These are phyloP conservation scores for Hydractinia echinata DNA, from an alignment of 30 jellyfish, hydroid and myxozoan species.

Conservation along the genomic window DNA sequence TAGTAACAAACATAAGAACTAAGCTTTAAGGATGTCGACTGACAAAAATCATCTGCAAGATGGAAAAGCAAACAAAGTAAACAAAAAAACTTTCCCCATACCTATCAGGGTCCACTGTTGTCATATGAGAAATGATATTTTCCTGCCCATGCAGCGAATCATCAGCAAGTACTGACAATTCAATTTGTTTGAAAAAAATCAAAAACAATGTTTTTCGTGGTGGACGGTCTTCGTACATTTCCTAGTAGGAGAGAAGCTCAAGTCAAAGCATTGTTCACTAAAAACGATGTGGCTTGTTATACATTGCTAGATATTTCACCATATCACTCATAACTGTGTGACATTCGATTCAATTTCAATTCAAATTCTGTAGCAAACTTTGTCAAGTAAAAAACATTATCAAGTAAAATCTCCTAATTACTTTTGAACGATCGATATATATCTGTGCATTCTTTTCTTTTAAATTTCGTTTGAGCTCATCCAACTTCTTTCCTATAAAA, in stretches of 20 bases:
- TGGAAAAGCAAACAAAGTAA: not conserved
- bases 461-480: slow-evolving; percentile 57
- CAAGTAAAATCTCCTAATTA: slow-evolving; percentile 2
- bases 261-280: no score
- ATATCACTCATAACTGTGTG: no score
- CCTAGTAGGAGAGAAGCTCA: slow-evolving; percentile 33
- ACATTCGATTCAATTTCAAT: no score
- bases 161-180: slow-evolving; percentile 60
- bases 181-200: slow-evolving; percentile 42
- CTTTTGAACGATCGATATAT: slow-evolving; percentile 80
- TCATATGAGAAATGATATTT: slow-evolving; percentile 43
- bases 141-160: slow-evolving; percentile 49
- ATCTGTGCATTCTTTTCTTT: slow-evolving; percentile 79
- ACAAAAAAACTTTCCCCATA: not conserved
- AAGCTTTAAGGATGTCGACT: no score
- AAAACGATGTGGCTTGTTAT: no score
- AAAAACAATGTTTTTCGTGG: slow-evolving; percentile 42
- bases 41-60: no score
- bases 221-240: slow-evolving; percentile 60
- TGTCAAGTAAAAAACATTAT: not conserved
- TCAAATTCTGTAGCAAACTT: not conserved
- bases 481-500: slow-evolving; percentile 58
- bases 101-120: slow-evolving; percentile 33
- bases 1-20: no score
- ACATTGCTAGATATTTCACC: no score